These are phyloP conservation scores for Pachyuromys duprasi DNA, from an alignment of 2,797 vertebrate species.

Conservation along the genomic window DNA sequence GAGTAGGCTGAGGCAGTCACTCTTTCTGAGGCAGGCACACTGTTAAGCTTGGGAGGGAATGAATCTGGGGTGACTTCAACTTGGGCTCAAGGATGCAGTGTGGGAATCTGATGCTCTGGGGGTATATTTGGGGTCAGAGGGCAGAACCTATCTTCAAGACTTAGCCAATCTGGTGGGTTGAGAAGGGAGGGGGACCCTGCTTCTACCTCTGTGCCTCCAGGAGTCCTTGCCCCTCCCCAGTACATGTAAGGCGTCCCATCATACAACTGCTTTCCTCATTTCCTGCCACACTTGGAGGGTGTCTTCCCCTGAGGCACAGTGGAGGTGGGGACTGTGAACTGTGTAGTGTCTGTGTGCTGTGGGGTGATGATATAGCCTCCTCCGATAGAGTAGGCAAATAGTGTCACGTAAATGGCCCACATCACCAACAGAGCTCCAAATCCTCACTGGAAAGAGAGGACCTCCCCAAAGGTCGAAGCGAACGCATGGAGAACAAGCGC, in stretches of 20 bases:
- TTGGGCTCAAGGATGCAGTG: neutral
- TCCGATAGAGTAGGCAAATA: rapidly evolving
- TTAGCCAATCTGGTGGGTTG: neutral
- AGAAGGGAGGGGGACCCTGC: no score
- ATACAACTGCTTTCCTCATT: neutral
- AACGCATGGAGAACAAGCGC: neutral
- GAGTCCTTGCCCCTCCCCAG: neutral
- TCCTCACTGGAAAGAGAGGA: neutral
- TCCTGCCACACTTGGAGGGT: neutral
- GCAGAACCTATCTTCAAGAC: neutral
- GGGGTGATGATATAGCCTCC: neutral
- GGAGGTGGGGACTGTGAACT: neutral
- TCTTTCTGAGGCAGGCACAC: neutral
- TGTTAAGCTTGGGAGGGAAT: neutral
- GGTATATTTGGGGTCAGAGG: neutral
- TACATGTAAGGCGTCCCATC: rapidly evolving
- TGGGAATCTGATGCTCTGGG: neutral
- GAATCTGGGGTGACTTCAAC: neutral
- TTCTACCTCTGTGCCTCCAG: neutral
- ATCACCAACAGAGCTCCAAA: rapidly evolving
- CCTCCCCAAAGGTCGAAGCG: neutral
- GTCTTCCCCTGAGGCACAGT: neutral
- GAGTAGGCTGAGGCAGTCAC: neutral
- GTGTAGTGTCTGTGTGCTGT: rapidly evolving
- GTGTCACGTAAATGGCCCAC: rapidly evolving